These are phyloP conservation scores for Labeo rohita DNA, from an alignment of 2,113 vertebrate genomes.

Conservation along the genomic window DNA sequence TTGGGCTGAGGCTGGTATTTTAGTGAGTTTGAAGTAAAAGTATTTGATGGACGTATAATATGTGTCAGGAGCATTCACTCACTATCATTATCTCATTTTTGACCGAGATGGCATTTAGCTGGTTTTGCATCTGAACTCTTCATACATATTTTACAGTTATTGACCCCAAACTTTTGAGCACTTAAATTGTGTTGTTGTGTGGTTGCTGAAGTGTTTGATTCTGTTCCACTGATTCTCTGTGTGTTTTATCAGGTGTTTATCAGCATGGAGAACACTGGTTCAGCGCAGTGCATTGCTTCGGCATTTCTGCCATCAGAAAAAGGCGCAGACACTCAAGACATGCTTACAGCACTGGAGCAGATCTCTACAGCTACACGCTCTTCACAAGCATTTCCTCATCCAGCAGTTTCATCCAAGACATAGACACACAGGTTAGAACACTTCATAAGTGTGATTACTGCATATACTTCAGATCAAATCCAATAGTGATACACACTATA, in stretches of 20 bases:
- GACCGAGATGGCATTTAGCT: too few relatives aligned
- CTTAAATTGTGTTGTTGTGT: background rate
- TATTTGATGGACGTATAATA: too few relatives aligned
- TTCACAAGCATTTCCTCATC: slow-evolving; percentile 41
- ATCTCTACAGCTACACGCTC: slow-evolving; percentile 12
- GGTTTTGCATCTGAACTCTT: too few relatives aligned
- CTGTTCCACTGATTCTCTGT: slow-evolving; percentile 9
- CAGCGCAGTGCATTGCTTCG: background rate
- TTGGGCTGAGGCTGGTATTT: too few relatives aligned
- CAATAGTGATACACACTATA: background rate
- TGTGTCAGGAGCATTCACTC: too few relatives aligned
- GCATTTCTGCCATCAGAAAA: background rate
- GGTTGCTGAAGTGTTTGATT: background rate
- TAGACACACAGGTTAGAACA: background rate
- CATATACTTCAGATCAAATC: background rate
- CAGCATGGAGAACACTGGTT: slow-evolving; percentile 31
- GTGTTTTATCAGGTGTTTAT: slow-evolving; percentile 30
- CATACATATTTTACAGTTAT: too few relatives aligned
- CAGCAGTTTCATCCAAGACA: slow-evolving; percentile 5
- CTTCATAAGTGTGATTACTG: background rate
- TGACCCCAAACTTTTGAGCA: background rate
- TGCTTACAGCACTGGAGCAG: slow-evolving; percentile 48
- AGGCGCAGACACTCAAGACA: background rate
- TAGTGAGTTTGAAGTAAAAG: too few relatives aligned
- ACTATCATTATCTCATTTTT: too few relatives aligned